These are phyloP conservation scores for Osedax frankpressi DNA, from an alignment of 2,888 invertebrate species.

Conservation along the genomic window DNA sequence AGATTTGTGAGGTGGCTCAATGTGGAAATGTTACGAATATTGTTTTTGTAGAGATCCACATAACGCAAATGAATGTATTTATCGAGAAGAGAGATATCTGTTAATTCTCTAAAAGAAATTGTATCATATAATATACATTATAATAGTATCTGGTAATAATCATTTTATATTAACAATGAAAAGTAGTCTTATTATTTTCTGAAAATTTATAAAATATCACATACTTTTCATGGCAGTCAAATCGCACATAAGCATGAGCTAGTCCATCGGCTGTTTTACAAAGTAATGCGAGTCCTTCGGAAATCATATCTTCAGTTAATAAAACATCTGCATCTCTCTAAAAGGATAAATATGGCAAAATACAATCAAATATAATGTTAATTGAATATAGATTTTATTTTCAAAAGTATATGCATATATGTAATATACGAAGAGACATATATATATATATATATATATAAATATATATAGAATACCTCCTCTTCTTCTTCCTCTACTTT, in stretches of 20 bases:
- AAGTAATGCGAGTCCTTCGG: conserved; percentile 38
- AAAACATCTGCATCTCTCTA: conserved; percentile 34
- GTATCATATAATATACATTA: no score
- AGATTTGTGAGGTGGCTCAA: conserved; percentile 41
- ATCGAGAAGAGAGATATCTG: conserved; percentile 39
- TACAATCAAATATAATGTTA: no score
- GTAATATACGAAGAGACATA: no score
- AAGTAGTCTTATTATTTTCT: no score
- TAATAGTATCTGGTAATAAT: no score
- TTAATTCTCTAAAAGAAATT: conserved; percentile 44
- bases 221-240: conserved; percentile 42
- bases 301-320: conserved; percentile 33
- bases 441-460: no score
- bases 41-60: conserved; percentile 43
- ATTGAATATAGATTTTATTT: no score
- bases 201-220: no score
- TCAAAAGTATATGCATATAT: no score
- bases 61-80: conserved; percentile 45
- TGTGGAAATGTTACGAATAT: conserved; percentile 39
- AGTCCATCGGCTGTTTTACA: conserved; percentile 46
- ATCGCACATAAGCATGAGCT: conserved; percentile 42
- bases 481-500: background rate
- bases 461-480: no score
- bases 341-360: no score
- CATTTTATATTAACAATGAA: no score